Evolutionary conservation across 2,888 invertebrate genomes (phyloP).

Genomic region (Julus scanicus): DNA sequence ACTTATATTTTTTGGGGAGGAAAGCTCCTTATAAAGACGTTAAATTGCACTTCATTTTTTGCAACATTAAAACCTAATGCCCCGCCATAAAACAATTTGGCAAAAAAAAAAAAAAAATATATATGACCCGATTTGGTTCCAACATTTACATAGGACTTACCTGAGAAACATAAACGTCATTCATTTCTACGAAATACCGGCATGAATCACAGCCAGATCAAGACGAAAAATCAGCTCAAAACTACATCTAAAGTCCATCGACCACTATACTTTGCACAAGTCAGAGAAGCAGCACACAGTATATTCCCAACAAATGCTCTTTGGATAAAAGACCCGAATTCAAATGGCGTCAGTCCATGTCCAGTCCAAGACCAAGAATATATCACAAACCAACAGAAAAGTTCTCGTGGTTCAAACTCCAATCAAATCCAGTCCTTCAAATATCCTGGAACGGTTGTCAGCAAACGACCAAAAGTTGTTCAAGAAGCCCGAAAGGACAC

Average conservation of each 20-base stretch:
- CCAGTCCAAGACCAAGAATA: not conserved
- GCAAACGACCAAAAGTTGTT: not conserved
- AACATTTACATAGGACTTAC: conserved; percentile 41
- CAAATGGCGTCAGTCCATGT: not conserved
- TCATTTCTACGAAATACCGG: conserved; percentile 45
- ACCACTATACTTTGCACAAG: not conserved
- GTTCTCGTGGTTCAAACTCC: not conserved
- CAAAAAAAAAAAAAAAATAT: not conserved
- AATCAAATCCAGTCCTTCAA: not conserved
- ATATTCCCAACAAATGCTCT: not conserved
- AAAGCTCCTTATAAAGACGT: not conserved
- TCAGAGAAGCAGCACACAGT: not conserved
- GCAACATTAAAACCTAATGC: not conserved
- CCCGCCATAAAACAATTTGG: not conserved
- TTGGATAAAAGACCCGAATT: not conserved
- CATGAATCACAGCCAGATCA: not conserved
- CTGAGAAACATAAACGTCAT: conserved; percentile 54
- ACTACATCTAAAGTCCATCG: not conserved
- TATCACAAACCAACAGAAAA: not conserved
- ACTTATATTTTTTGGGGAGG: not conserved
- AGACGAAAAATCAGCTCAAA: not conserved
- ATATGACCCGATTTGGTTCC: not conserved
- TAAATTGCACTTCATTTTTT: not conserved
- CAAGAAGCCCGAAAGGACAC: not conserved
- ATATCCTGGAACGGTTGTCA: not conserved